These are phyloP conservation scores for Leucania comma DNA, from an alignment of 2,888 invertebrate genomes.

Conservation along the genomic window DNA sequence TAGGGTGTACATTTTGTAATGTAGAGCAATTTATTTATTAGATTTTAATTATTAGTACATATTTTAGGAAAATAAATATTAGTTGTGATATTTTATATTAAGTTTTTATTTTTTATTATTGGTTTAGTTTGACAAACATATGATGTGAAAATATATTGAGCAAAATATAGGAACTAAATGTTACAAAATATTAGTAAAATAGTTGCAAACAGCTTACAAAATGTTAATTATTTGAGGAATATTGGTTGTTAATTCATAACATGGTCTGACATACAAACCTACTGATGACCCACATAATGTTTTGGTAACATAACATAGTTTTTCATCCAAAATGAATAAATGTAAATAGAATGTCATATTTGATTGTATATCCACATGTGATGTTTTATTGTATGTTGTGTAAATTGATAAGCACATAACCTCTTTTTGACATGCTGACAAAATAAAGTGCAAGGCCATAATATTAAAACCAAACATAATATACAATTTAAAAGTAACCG, in stretches of 20 bases:
- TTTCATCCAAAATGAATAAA: slow-evolving; percentile 30
- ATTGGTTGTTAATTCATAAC: slow-evolving; percentile 40
- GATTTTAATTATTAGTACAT: neutral
- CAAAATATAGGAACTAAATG: neutral
- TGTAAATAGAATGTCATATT: slow-evolving; percentile 23
- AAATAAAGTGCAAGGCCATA: slow-evolving; percentile 61
- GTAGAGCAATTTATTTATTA: slow-evolving; percentile 22
- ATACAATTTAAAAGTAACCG: slow-evolving; percentile 22
- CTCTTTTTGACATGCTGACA: slow-evolving; percentile 67
- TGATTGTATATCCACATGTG: slow-evolving; percentile 47
- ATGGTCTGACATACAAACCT: slow-evolving; percentile 28
- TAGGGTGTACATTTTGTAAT: slow-evolving; percentile 51
- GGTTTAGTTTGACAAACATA: slow-evolving; percentile 26
- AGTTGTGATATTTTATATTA: slow-evolving; percentile 22
- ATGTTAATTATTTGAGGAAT: slow-evolving; percentile 8
- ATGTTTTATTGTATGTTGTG: slow-evolving; percentile 55
- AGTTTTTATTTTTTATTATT: slow-evolving; percentile 27
- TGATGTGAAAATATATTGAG: slow-evolving; percentile 4
- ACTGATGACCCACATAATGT: slow-evolving; percentile 60
- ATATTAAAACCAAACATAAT: slow-evolving; percentile 23
- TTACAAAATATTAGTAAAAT: slow-evolving; percentile 9
- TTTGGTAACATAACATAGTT: slow-evolving; percentile 35
- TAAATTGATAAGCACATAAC: slow-evolving; percentile 69
- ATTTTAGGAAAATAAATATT: slow-evolving; percentile 7
- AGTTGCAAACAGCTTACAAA: neutral